Conservation (phyloP, 1,140 invertebrate species). For the Catajapyx aquilonaris region DNA sequence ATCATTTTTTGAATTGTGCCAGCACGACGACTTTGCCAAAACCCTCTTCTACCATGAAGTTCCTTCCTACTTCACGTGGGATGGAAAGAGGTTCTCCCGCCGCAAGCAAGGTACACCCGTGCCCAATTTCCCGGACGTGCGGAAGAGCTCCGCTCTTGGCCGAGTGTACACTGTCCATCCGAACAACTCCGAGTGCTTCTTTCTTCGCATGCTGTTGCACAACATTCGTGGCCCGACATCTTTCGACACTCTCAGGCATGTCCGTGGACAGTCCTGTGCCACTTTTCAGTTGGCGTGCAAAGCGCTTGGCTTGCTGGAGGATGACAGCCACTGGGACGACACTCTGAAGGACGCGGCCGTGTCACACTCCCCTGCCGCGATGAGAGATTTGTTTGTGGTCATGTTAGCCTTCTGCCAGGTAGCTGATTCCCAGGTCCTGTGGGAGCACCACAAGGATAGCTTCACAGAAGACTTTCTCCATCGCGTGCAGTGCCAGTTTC, state of each 20-base stretch:
- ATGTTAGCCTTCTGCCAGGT: constrained; percentile 9
- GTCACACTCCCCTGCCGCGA: constrained; percentile 7
- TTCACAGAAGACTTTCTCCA: constrained; percentile 8
- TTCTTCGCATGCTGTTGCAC: constrained; percentile 15
- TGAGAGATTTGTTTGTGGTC: constrained; percentile 11
- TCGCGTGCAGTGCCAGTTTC: background rate
- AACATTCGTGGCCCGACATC: constrained; percentile 19
- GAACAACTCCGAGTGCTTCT: constrained; percentile 14
- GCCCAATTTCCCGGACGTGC: constrained; percentile 5
- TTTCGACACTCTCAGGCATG: constrained; percentile 16
- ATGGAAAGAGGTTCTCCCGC: constrained; percentile 7
- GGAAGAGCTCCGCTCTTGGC: constrained; percentile 9
- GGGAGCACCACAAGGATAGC: constrained; percentile 5
- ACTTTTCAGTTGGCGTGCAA: constrained; percentile 12
- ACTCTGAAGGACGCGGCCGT: constrained; percentile 11
- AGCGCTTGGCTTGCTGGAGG: constrained; percentile 14
- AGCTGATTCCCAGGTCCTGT: constrained; percentile 8
- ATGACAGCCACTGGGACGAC: constrained; percentile 16
- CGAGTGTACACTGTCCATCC: constrained; percentile 17
- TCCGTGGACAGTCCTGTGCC: constrained; percentile 14
- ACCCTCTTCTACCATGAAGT: constrained; percentile 9
- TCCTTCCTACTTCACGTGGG: constrained; percentile 9
- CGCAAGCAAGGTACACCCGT: constrained; percentile 7
- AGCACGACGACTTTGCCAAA: background rate
- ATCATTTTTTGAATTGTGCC: constrained; percentile 6